Percentiles rank a stretch among this genome's conserved stretches.
These are phyloP conservation scores for Temnothorax rugatulus DNA, from an alignment of 2,888 invertebrate genomes.

Conservation along the genomic window DNA sequence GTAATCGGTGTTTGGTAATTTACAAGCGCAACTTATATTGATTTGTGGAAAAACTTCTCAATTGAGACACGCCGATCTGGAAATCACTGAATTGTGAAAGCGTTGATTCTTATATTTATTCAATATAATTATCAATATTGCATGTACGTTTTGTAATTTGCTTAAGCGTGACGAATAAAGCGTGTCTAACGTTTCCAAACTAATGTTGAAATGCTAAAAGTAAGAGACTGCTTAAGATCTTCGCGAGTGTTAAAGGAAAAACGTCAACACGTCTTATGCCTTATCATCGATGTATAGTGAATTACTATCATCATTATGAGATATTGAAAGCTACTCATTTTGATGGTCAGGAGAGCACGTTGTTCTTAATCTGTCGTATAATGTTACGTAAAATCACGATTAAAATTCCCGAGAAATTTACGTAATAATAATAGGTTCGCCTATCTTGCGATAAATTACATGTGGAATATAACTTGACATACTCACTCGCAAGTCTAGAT, in stretches of 20 bases:
- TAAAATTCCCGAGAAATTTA: not conserved
- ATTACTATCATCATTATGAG: not conserved
- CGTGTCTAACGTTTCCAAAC: not conserved
- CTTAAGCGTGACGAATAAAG: not conserved
- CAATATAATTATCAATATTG: not conserved
- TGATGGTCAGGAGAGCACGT: not conserved
- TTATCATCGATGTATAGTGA: not conserved
- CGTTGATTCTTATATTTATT: not conserved
- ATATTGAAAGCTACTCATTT: not conserved
- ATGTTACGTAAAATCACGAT: not conserved
- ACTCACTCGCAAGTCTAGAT: slow-evolving; percentile 88
- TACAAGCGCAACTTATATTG: not conserved
- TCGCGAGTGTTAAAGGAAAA: not conserved
- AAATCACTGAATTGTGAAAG: not conserved
- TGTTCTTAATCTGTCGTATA: not conserved
- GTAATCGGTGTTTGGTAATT: not conserved
- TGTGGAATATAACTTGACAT: not conserved
- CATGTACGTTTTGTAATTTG: not conserved
- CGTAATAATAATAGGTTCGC: not conserved
- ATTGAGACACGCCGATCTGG: not conserved
- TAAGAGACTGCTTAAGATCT: not conserved
- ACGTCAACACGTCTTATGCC: not conserved
- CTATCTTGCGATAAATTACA: not conserved
- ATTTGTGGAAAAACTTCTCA: not conserved
- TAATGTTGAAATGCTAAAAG: slow-evolving; percentile 4